Evolutionary conservation across 2,797 vertebrate genomes (phyloP), one percentile per base, ranked within the genome.

Genomic region (Molossus molossus): DNA sequence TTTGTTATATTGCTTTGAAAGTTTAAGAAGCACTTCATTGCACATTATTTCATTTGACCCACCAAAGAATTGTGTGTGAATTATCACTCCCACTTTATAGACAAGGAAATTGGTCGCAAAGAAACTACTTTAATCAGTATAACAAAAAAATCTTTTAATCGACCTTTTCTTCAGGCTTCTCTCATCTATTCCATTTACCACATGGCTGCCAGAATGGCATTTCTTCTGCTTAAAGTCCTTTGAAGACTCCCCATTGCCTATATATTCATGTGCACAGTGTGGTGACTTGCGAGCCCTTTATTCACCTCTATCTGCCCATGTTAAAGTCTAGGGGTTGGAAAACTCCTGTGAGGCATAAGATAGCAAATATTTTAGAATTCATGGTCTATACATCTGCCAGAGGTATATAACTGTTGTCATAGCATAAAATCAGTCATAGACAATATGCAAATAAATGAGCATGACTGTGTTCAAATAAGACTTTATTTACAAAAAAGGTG

Each of bases 21-120:
- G 15, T 93, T 57, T 92, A 80, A 94, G 89, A 92, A 76, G 58
- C 9, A 90, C 7, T 82, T 88, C 75, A 83, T 95, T 79, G 79
- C 25, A 48, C 48, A 57, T 80, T 72, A 76, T 92, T 94, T 89
- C n/a, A 85, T 95, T 77, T 96, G 73, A 67, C 18, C 45, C 60
- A 70, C n/a, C 69, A 75, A 45, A 83, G 23, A 94, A 57, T 40
- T 81, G 33, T 53, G 3, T 69, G 50, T 70, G n/a, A 90, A 60
- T 86, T 84, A 55, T 29, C 48, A 69, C 2, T 95, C 48, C 37
- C 20, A 50, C 23, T 88, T 95, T 67, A 69, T 58, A 82, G 29
- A 37, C 5, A 94, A 80, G 33, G 27, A 75, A 55, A 21, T 25
- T 73, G 12, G 23, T 67, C 6, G 77, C 53, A 89, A 17, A 80